These are phyloP conservation scores for Mormyrops attenuatus DNA, from an alignment of 2,797 vertebrate genomes.

Conservation along the genomic window DNA sequence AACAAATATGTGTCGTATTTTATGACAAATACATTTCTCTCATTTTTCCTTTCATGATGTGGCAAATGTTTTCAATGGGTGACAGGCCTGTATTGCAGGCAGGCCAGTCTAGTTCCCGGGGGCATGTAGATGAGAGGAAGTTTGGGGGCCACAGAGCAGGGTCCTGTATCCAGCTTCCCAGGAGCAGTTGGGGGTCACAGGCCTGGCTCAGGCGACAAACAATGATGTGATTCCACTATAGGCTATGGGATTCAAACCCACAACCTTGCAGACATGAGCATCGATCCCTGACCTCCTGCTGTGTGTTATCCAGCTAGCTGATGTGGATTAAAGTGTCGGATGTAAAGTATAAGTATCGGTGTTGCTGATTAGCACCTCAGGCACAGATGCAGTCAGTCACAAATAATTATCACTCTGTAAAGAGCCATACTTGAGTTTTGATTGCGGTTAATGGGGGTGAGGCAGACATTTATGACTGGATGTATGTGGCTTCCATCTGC, in stretches of 20 bases:
- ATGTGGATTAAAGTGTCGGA: not conserved
- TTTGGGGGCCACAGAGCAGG: not conserved
- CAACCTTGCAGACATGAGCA: not conserved
- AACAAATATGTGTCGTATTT: not conserved
- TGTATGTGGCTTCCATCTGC: not conserved
- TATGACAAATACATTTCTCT: not conserved
- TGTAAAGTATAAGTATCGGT: not conserved
- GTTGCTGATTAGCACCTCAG: not conserved
- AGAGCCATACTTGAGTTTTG: constrained; percentile 3
- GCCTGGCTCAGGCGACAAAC: not conserved
- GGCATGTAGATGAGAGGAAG: not conserved
- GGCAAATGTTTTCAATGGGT: not conserved
- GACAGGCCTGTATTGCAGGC: not conserved
- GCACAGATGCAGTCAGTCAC: not conserved
- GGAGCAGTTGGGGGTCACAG: not conserved
- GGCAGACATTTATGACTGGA: not conserved
- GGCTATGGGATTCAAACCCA: not conserved
- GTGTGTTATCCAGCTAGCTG: not conserved
- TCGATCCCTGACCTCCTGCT: not conserved
- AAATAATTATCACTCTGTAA: constrained; percentile 1
- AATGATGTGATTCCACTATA: not conserved
- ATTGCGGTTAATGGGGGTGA: not conserved
- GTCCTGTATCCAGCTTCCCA: not conserved
- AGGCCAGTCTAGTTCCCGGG: not conserved
- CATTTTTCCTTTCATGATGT: not conserved